These are phyloP conservation scores for Masnerella sp. DNA, from an alignment of 2,888 invertebrate species.

Conservation along the genomic window DNA sequence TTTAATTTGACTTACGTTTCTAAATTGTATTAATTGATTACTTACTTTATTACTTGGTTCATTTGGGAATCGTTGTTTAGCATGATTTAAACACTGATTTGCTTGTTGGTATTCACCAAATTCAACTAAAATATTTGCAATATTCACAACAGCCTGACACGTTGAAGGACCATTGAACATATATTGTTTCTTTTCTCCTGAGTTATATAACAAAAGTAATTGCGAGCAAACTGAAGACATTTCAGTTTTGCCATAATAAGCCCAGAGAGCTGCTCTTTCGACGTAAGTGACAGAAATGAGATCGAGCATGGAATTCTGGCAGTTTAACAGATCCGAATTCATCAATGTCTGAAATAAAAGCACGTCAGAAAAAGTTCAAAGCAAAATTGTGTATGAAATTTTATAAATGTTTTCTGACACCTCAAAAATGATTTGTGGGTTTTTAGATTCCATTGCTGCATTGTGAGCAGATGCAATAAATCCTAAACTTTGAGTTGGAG, in stretches of 20 bases:
- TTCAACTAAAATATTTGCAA: slow-evolving; percentile 81
- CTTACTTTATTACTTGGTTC: slow-evolving; percentile 78
- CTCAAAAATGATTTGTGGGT: slow-evolving; percentile 84
- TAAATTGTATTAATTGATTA: background rate
- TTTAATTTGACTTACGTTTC: no score
- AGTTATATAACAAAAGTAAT: slow-evolving; percentile 86
- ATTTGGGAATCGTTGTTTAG: slow-evolving; percentile 82
- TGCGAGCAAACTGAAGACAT: slow-evolving; percentile 90
- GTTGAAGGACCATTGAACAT: slow-evolving; percentile 84
- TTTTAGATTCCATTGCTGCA: slow-evolving; percentile 84
- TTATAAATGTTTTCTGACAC: slow-evolving; percentile 73
- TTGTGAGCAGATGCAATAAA: slow-evolving; percentile 88
- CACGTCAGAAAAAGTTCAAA: background rate
- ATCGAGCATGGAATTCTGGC: slow-evolving; percentile 89
- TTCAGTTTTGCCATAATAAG: slow-evolving; percentile 91
- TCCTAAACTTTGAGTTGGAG: slow-evolving; percentile 86
- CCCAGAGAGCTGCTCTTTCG: slow-evolving; percentile 91
- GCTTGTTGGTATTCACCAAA: slow-evolving; percentile 81
- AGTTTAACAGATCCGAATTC: slow-evolving; percentile 91
- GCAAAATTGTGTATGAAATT: no score
- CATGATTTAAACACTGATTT: slow-evolving; percentile 81
- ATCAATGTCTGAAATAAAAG: slow-evolving; percentile 82
- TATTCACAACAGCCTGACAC: slow-evolving; percentile 84
- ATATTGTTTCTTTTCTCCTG: slow-evolving; percentile 80
- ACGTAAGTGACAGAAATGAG: slow-evolving; percentile 88